Conservation (phyloP, 2,113 vertebrate genomes). For the Ophthalmotilapia sp. region DNA sequence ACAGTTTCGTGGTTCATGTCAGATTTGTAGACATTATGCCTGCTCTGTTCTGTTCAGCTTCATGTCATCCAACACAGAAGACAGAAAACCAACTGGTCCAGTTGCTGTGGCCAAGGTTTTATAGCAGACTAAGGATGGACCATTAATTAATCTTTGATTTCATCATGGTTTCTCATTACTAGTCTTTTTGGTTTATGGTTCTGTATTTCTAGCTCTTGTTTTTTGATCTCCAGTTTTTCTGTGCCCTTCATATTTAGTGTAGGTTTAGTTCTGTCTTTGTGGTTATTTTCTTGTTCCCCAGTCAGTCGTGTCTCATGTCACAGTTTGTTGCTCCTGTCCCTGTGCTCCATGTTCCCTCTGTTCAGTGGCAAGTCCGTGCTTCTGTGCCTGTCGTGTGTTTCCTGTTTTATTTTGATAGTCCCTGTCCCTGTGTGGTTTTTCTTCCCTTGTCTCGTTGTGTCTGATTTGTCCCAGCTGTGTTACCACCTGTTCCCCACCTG, state of each 20-base stretch:
- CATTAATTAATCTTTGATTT: not conserved
- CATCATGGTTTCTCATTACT: not conserved
- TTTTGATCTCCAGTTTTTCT: not conserved
- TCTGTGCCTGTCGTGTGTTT: not conserved
- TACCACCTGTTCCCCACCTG: fast-evolving
- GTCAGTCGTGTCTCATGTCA: not conserved
- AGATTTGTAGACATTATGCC: not conserved
- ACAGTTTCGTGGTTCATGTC: not conserved
- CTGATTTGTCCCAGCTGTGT: not conserved
- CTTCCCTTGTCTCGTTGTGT: not conserved
- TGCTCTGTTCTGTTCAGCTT: not conserved
- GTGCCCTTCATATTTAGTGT: not conserved
- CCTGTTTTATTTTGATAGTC: not conserved
- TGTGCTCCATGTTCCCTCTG: not conserved
- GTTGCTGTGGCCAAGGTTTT: not conserved
- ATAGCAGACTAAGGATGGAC: not conserved
- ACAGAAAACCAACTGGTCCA: not conserved
- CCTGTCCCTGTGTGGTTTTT: not conserved
- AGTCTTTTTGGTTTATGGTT: not conserved
- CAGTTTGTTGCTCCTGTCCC: not conserved
- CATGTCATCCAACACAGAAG: not conserved
- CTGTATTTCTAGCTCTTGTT: not conserved
- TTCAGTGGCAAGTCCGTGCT: not conserved
- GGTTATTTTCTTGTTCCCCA: not conserved
- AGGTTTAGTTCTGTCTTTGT: not conserved